phyloP scores from a whole-genome alignment of 2,113 vertebrate genomes.

The Galeopterus variegatus region DNA sequence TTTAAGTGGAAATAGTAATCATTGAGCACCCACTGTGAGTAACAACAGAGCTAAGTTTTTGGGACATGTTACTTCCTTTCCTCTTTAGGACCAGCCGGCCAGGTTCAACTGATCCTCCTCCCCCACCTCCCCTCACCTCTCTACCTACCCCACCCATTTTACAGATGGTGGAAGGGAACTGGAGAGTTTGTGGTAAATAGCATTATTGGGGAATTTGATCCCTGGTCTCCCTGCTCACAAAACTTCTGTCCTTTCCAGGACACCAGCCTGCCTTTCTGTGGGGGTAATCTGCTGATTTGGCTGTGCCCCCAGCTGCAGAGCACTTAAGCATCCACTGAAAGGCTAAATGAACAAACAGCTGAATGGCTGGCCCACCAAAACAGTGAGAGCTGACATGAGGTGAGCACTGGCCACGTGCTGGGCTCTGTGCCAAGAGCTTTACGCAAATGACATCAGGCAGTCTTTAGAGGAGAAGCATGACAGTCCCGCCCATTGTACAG shows the following conservation, averaged over 20 bases:
- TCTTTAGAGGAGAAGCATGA: neutral
- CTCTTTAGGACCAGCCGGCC: neutral
- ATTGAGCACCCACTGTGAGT: neutral
- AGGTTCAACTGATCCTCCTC: neutral
- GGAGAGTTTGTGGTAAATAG: neutral
- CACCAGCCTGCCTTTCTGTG: neutral
- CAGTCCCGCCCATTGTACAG: neutral
- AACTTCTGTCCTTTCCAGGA: neutral
- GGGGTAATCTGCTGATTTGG: neutral
- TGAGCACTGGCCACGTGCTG: neutral
- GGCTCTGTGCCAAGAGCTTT: neutral
- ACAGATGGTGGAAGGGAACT: neutral
- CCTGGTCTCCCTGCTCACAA: neutral
- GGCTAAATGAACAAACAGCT: too few species aligned
- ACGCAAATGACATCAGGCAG: fast-evolving
- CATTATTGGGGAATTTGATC: neutral
- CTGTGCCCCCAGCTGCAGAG: neutral
- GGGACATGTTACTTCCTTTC: neutral
- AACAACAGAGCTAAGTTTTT: neutral
- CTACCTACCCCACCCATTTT: neutral
- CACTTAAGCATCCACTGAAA: neutral
- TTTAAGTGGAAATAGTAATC: neutral
- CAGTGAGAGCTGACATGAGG: fast-evolving
- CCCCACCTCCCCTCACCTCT: too few species aligned
- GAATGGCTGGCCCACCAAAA: too few species aligned